Evolutionary conservation across 1,140 invertebrate genomes (phyloP), one percentile per base, ranked within the genome.

Genomic region (Saccostrea glomerata): DNA sequence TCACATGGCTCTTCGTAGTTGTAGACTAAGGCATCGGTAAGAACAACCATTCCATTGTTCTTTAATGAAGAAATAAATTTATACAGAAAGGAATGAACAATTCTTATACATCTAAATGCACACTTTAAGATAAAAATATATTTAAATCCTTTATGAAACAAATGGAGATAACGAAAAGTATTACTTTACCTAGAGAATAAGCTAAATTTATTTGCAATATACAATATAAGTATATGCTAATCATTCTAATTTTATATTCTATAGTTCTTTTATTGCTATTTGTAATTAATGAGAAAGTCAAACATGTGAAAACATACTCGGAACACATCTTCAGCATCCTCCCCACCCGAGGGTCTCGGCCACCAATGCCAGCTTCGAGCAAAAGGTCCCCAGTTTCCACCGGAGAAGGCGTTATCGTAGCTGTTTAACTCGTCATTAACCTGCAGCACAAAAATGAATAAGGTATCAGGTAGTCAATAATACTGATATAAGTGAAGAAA

Each of bases 381-480:
- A 60, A 88, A n/a, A 3, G 56, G 82, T 63, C 77, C 84, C n/a
- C 30, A 36, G 15, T 25, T 36, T 2, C 86, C 86, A 36, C 84
- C 86, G 13, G 63, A 83, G 15, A 54, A 66, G 7, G 25, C 73
- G 12, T 66, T 91, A 47, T 97, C 97, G 90, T 97, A 97, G 0
- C 96, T 96, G 90, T 96, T 96, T 7, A 97, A 95, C 90, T 97
- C 97, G 30, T 96, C 93, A 17, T 96, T 93, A 0, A 97, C 95
- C 95, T 97, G 92, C 87, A 84, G 89, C 13, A 56, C 40, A 40
- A 58, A 2, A 55, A 23, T 0, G 15, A 54, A n/a, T 17, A 84
- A 23, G 13, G n/a, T 23, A 82, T 2, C 9, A 47, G 9, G 5
- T 9, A 47, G 6, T 47, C 47, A 9, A 47, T 47, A 47, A 47